phyloP scores from a whole-genome alignment of 2,797 vertebrate species.

The Poeciliopsis presidionis region DNA sequence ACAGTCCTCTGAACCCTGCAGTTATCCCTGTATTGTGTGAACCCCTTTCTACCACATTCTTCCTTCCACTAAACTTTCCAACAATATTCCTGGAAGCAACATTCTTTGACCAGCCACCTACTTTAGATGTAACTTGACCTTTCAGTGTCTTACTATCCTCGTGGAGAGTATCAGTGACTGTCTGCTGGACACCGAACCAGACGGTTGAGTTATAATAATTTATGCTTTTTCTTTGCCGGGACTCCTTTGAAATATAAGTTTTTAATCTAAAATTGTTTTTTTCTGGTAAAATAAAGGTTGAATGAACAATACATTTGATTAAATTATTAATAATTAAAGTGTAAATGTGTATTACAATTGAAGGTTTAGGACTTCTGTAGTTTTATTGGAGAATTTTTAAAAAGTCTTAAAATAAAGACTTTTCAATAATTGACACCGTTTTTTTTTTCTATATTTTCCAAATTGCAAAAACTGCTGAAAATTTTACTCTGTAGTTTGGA shows the following conservation, averaged over 20 bases:
- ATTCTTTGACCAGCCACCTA: neutral
- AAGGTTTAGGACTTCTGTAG: neutral
- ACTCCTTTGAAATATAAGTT: no score
- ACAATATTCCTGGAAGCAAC: neutral
- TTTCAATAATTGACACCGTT: neutral
- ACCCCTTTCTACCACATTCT: neutral
- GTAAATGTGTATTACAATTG: neutral
- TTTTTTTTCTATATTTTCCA: neutral
- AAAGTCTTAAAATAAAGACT: neutral
- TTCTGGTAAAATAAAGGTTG: no score
- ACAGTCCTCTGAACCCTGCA: neutral
- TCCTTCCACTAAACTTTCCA: neutral
- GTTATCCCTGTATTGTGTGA: neutral
- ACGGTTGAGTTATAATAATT: neutral
- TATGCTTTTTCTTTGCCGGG: no score
- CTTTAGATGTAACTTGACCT: neutral
- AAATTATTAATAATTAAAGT: neutral
- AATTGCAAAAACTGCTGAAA: neutral
- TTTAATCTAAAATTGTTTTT: no score
- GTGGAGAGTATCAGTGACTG: neutral
- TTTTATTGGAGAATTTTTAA: no score
- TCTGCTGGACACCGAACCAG: neutral
- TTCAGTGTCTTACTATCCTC: neutral
- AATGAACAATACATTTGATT: no score
- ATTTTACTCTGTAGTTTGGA: neutral